Evolutionary conservation across 2,888 invertebrate genomes (phyloP), one percentile per base, ranked within the genome.

Genomic region (Eumacrocentrus americanus): DNA sequence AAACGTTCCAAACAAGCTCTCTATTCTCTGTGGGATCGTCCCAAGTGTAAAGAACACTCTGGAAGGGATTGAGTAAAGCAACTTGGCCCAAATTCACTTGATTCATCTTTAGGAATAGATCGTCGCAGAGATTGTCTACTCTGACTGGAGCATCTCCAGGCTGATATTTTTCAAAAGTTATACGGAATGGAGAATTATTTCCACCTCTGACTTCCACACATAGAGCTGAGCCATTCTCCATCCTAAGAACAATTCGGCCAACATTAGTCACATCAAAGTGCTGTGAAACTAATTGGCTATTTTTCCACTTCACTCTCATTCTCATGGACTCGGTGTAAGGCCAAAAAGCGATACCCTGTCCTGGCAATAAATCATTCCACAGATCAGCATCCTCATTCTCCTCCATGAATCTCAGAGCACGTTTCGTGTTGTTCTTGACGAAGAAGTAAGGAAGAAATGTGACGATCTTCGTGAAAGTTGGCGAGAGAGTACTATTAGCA

Each of bases 321-420:
- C 86, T 86, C 89, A 91, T 89, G 0, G 89, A 88, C 63, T 90
- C 88, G 0, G 92, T 92, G 70, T 89, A 89, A 0, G 92, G 93
- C 92, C 92, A 93, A 80, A 91, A 92, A 5, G 91, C 85, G 12
- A 87, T 67, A 61, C 88, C 89, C 79, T 91, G 89, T 62, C 85
- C 84, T 0, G 90, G 87, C 0, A 85, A 81, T 14, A 92, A 81
- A 81, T 92, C 92, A 52, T 89, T 86, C 93, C 92, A 93, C 7
- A 93, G 82, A 80, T 93, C 93, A 0, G 91, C 91, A 40, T 89
- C 87, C 74, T 92, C 92, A 73, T 92, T 92, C 77, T 91, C 90
- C 74, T 93, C 92, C 92, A 93, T 92, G 81, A 89, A 92, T 56
- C 92, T 82, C 37, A 84, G 52, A 0, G 72, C 72, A 44, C 65